A percentile compares a stretch with the other conserved stretches of the same genome.
Conservation (phyloP, 2,797 vertebrate genomes). For the Gorsachius magnificus region DNA sequence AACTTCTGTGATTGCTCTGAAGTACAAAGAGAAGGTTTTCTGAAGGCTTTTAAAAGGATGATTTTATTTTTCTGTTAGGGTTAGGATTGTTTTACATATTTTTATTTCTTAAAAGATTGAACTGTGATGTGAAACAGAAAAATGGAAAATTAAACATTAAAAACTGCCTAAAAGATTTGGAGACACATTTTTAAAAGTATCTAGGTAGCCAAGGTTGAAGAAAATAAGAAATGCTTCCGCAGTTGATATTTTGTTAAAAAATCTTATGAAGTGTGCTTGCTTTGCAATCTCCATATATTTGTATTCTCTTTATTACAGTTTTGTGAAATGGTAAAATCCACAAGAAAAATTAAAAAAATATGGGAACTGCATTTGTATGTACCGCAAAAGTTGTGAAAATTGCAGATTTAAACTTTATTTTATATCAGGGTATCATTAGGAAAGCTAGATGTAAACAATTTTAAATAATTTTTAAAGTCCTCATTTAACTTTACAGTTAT, state of each 20-base stretch:
- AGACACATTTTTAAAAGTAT: neutral
- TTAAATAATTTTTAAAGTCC: neutral
- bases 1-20: neutral
- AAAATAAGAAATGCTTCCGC: neutral
- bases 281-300: neutral
- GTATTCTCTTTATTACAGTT: neutral
- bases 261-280: rapidly evolving
- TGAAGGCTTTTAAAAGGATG: neutral
- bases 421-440: rapidly evolving
- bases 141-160: neutral
- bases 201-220: neutral
- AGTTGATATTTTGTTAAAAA: neutral
- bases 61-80: neutral
- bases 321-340: neutral
- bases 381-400: neutral
- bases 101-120: neutral
- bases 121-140: neutral
- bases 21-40: neutral
- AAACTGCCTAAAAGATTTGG: neutral
- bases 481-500: neutral
- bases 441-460: neutral
- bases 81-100: neutral
- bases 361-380: rapidly evolving
- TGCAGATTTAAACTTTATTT: neutral
- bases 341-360: neutral